Base-by-base conservation (phyloP, 2,888 invertebrate genomes). In the Halocaridina rubra region DNA sequence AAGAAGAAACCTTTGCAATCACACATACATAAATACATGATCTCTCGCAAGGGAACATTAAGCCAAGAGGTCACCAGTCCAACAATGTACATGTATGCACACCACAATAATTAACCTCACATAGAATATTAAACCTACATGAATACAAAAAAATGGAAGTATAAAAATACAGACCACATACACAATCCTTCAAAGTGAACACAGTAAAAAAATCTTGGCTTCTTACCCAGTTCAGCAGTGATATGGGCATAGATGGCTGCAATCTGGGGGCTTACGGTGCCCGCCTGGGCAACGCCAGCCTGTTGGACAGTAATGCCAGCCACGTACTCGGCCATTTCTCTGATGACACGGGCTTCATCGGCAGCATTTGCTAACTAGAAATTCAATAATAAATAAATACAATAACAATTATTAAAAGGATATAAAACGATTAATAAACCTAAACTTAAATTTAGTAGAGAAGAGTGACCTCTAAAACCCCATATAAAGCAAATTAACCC, bases 351-450 rank as follows among this genome's bases (percentile, higher is more conserved):
- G 1, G 88, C 88, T 71, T 88, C 88, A 69, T 84, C 84, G 7
- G 86, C 80, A 5, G 88, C 88, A 88, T 84, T 88, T 39, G 88
- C 88, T 8, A 88, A 79, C 88, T 88, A 82, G 13, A 67, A 75
- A 69, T 19, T 13, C 1, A 3, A 61, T 3, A n/a, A n/a, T n/a
- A n/a, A n/a, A n/a, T n/a, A n/a, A n/a, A n/a, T n/a, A n/a, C n/a
- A n/a, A n/a, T n/a, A n/a, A n/a, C n/a, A n/a, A n/a, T n/a, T n/a
- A n/a, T n/a, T n/a, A n/a, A n/a, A n/a, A n/a, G n/a, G n/a, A n/a
- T n/a, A n/a, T n/a, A n/a, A n/a, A n/a, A n/a, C n/a, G n/a, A n/a
- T n/a, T n/a, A n/a, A n/a, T n/a, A n/a, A n/a, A n/a, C n/a, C n/a
- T n/a, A n/a, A n/a, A n/a, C n/a, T n/a, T n/a, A n/a, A n/a, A n/a